These are phyloP conservation scores for Peromyscus maniculatus DNA, from an alignment of 2,113 vertebrate genomes.

Conservation along the genomic window DNA sequence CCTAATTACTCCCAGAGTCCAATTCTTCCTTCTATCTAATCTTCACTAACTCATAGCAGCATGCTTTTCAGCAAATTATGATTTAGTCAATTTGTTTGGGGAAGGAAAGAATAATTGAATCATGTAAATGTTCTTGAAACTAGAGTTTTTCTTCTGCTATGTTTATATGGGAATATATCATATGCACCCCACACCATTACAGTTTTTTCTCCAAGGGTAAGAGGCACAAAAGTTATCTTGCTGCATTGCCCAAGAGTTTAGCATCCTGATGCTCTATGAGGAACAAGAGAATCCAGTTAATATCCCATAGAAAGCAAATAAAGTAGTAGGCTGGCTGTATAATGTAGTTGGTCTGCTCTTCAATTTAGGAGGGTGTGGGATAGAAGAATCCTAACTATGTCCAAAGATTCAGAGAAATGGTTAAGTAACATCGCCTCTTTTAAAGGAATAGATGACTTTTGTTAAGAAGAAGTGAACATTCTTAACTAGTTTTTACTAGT, in stretches of 20 bases:
- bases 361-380: background rate
- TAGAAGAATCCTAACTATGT: background rate
- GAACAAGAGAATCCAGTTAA: conserved; percentile 31
- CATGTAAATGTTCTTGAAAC: conserved; percentile 57
- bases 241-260: conserved; percentile 19
- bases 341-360: conserved; percentile 18
- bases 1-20: conserved; percentile 81
- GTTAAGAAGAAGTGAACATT: background rate
- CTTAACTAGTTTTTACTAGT: background rate
- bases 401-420: background rate
- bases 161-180: conserved; percentile 64
- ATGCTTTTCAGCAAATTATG: conserved; percentile 78
- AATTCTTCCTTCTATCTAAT: conserved; percentile 79
- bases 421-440: background rate
- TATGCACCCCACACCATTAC: background rate
- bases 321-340: background rate
- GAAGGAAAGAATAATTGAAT: conserved; percentile 67
- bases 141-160: background rate
- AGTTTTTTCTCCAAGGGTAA: conserved; percentile 49
- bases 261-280: background rate
- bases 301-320: background rate
- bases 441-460: conserved; percentile 26
- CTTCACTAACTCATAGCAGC: conserved; percentile 76
- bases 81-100: conserved; percentile 74
- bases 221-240: conserved; percentile 7